Percentiles rank a stretch among this genome's conserved stretches.
Evolutionary conservation across 2,797 vertebrate species (phyloP).

Genomic region (Leontocebus nigricollis): DNA sequence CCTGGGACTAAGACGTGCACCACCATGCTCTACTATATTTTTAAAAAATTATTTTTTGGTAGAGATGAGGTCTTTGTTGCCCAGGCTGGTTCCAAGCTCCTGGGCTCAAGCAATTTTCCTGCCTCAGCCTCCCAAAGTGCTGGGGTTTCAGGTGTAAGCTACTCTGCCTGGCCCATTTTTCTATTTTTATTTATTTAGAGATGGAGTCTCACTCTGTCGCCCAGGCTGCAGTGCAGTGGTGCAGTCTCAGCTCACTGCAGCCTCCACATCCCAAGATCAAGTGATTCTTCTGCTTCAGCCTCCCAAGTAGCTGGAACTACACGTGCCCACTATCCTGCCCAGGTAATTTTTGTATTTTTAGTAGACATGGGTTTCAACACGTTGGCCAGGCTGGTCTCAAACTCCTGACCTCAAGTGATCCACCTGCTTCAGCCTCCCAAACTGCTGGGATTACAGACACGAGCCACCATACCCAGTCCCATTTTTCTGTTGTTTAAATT

Average conservation of each 20-base stretch:
- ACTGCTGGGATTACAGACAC: not conserved
- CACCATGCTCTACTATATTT: too few species aligned
- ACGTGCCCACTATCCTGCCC: not conserved
- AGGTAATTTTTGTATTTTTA: not conserved
- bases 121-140: too few species aligned
- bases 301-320: not conserved
- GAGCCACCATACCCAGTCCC: not conserved
- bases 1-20: too few species aligned
- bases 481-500: not conserved
- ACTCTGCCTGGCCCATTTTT: too few species aligned
- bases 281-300: not conserved
- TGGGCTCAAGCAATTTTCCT: too few species aligned
- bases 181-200: not conserved
- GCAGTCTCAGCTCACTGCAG: not conserved
- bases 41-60: rapidly evolving
- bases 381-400: not conserved
- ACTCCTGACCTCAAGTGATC: not conserved
- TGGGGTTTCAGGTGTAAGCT: too few species aligned
- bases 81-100: too few species aligned
- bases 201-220: not conserved
- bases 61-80: too few species aligned
- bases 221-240: not conserved
- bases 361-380: not conserved
- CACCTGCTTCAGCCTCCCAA: not conserved
- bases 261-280: not conserved